These are phyloP conservation scores for Campylorhamphus procurvoides DNA, from an alignment of 2,113 vertebrate genomes.

Conservation along the genomic window DNA sequence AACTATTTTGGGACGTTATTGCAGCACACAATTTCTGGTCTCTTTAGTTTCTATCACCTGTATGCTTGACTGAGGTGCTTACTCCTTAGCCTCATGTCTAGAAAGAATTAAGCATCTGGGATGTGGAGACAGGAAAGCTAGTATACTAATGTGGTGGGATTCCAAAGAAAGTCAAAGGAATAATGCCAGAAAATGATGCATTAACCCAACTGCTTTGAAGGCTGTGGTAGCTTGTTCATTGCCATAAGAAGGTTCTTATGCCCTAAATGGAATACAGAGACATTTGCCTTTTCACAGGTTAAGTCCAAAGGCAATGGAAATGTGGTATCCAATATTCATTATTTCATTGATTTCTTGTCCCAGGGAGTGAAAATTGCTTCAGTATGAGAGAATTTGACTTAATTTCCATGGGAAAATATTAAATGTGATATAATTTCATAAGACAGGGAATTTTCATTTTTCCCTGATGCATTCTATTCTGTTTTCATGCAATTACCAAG, in stretches of 20 bases:
- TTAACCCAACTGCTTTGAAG: neutral
- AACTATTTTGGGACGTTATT: neutral
- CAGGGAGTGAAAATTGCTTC: neutral
- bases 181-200: neutral
- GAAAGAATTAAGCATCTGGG: neutral
- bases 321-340: neutral
- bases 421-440: neutral
- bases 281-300: neutral
- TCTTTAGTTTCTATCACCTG: neutral
- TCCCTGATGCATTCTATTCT: neutral
- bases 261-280: neutral
- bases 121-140: neutral
- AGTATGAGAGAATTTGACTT: neutral
- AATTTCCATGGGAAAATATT: neutral
- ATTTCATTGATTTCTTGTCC: neutral
- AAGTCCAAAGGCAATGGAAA: neutral
- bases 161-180: neutral
- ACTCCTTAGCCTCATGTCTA: neutral
- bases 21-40: neutral
- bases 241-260: neutral
- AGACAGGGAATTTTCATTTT: neutral
- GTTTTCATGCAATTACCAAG: neutral
- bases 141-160: neutral
- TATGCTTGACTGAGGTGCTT: neutral
- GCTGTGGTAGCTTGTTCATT: neutral